A percentile compares a stretch with the other conserved stretches of the same genome.
These are phyloP conservation scores for Cephus cinctus DNA, from an alignment of 1,140 invertebrate species.

Conservation along the genomic window DNA sequence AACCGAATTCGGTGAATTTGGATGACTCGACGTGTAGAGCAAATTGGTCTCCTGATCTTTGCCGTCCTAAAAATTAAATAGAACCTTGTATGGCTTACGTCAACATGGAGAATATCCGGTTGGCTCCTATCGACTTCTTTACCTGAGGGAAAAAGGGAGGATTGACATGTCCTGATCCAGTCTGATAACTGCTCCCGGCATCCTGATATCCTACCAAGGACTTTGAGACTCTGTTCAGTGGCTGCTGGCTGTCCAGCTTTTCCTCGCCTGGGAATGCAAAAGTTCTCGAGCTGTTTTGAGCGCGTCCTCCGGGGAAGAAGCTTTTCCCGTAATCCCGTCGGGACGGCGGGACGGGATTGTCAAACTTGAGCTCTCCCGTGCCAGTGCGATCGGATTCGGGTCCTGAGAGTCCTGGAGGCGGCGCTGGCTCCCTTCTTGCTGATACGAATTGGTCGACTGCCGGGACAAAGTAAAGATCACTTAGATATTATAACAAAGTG, in stretches of 20 bases:
- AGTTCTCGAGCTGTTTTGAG: conserved; percentile 8
- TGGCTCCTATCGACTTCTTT: conserved; percentile 8
- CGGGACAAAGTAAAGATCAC: too few relatives aligned
- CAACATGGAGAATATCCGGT: neutral
- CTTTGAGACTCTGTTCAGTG: conserved; percentile 17
- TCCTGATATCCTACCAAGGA: conserved; percentile 4
- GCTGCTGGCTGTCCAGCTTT: neutral
- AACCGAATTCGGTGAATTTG: neutral
- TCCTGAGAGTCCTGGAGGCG: conserved; percentile 12
- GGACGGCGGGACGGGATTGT: neutral
- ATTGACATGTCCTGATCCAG: neutral
- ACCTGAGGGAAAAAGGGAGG: conserved; percentile 29
- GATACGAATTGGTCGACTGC: neutral
- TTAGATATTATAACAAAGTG: too few relatives aligned
- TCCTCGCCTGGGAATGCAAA: conserved; percentile 33
- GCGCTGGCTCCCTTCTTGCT: conserved; percentile 2
- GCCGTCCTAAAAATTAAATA: conserved; percentile 17
- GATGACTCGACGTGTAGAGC: conserved; percentile 5
- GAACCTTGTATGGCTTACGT: neutral
- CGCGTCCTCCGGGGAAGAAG: conserved; percentile 19
- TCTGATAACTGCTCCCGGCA: neutral
- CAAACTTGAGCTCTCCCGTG: conserved; percentile 25
- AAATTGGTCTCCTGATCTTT: conserved; percentile 13
- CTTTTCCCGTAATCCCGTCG: conserved; percentile 5
- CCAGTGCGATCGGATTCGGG: conserved; percentile 15